Evolutionary conservation across 2,888 invertebrate species (phyloP).

Genomic region (Synergus laeviventris): DNA sequence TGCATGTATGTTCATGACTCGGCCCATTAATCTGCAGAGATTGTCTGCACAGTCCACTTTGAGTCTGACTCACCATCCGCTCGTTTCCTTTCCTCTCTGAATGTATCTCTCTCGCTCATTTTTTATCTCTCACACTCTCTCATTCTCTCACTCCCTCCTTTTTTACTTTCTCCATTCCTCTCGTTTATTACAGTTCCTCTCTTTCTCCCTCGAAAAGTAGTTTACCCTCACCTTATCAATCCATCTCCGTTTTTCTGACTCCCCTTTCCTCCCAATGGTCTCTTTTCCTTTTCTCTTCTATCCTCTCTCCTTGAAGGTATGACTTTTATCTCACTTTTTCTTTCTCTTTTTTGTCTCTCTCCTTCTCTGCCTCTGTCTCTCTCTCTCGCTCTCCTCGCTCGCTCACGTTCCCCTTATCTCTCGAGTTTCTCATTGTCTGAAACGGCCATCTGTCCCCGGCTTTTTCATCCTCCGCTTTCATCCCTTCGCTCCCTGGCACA

Average conservation of each 20-base stretch:
- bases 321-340: slow-evolving; percentile 36
- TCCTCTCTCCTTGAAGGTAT: slow-evolving; percentile 41
- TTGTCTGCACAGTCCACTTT: slow-evolving; percentile 57
- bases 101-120: slow-evolving; percentile 44
- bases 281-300: slow-evolving; percentile 43
- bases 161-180: slow-evolving; percentile 47
- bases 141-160: slow-evolving; percentile 40
- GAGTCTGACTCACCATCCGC: slow-evolving; percentile 60
- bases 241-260: slow-evolving; percentile 48
- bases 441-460: slow-evolving; percentile 75
- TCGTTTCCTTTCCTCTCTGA: slow-evolving; percentile 47
- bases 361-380: slow-evolving; percentile 43
- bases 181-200: slow-evolving; percentile 50
- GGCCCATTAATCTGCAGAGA: slow-evolving; percentile 62
- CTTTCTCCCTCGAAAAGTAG: slow-evolving; percentile 52
- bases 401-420: slow-evolving; percentile 73
- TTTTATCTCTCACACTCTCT: slow-evolving; percentile 37
- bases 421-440: slow-evolving; percentile 76
- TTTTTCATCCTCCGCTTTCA: slow-evolving; percentile 73
- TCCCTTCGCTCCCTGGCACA: slow-evolving; percentile 71
- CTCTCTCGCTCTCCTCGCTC: slow-evolving; percentile 52
- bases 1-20: slow-evolving; percentile 33
- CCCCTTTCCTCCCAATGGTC: slow-evolving; percentile 47
- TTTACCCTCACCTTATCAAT: slow-evolving; percentile 53
- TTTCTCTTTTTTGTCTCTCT: slow-evolving; percentile 38